Evolutionary conservation across 2,113 vertebrate genomes (phyloP), one percentile per base, ranked within the genome.

Genomic region (Ia io): DNA sequence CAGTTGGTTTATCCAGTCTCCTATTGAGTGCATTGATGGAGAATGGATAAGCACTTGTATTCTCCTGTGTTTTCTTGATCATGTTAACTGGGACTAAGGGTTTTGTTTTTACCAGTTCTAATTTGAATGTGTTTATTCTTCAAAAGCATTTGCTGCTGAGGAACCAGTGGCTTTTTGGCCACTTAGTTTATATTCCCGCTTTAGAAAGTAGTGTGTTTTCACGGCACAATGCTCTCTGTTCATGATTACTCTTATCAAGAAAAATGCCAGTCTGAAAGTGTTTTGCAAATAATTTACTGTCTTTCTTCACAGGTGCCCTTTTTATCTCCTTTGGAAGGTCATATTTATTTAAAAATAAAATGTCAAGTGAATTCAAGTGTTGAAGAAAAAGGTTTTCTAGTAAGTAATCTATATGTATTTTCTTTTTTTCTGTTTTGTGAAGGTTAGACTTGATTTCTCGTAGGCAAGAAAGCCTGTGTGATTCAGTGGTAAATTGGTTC

Each of bases 311-410:
- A 99, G 99, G 99, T 99, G 78, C 99, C 99, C 0, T 99, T 99
- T 98, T 92, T 99, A 96, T 99, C 99, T 94, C 99, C 99, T 47
- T 97, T 99, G 98, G 99, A 99, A 98, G 99, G 99, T 32, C 99
- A 99, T 86, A 97, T 99, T 97, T 98, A 99, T 97, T 98, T 99
- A 20, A 99, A 98, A 96, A 96, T 99, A 97, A 99, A 99, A 97
- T 99, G 99, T 97, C 99, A 99, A 96, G 99, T 99, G 71, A 99
- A 99, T 90, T 99, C 99, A 13, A 98, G 90, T 25, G 98, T 99
- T 94, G 99, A 99, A 80, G 99, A 99, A 95, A 99, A 94, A 96
- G 99, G 99, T 23, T 99, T 99, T 97, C 97, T 99, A 98, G 99
- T 99, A 98, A 99, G 99, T 98, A 49, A 65, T 9, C n/a, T 93